Evolutionary conservation across 2,888 invertebrate genomes (phyloP).

Genomic region (Lasioglossum calceatum): DNA sequence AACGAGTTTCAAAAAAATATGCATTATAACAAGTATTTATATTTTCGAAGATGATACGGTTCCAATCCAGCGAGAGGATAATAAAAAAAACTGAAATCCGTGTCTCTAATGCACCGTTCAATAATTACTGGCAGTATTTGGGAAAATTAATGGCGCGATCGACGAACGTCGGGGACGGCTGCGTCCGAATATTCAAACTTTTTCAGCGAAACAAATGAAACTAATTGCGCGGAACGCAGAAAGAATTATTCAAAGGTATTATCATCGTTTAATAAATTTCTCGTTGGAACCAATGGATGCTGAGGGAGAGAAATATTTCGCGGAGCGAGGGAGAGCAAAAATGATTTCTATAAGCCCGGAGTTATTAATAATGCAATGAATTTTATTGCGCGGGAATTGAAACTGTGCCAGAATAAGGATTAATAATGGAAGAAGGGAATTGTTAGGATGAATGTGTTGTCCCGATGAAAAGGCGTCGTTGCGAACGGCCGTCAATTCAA

Average conservation of each 20-base stretch:
- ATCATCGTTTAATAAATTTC: slow-evolving; percentile 17
- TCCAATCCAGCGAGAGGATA: background rate
- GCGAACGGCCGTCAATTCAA: background rate
- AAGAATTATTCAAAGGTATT: slow-evolving; percentile 14
- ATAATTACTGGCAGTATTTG: background rate
- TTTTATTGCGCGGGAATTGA: slow-evolving; percentile 1
- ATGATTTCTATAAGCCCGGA: background rate
- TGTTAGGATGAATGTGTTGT: background rate
- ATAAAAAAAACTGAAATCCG: background rate
- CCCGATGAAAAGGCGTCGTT: background rate
- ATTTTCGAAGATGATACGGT: background rate
- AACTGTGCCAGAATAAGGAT: slow-evolving; percentile 10
- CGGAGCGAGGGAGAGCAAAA: background rate
- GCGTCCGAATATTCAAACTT: background rate
- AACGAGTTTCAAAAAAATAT: background rate
- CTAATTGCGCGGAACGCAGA: slow-evolving; percentile 3
- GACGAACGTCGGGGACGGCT: background rate
- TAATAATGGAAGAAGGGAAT: slow-evolving; percentile 11
- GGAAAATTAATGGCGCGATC: slow-evolving; percentile 1
- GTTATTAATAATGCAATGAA: slow-evolving; percentile 18
- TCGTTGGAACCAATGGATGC: background rate
- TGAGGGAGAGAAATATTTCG: background rate
- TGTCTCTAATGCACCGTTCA: background rate
- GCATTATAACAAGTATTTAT: background rate
- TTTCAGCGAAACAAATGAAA: slow-evolving; percentile 4